Percentiles rank a stretch among this genome's conserved stretches.
phyloP scores from a whole-genome alignment of 2,888 invertebrate species.

The Rhamphomyia laevipes region DNA sequence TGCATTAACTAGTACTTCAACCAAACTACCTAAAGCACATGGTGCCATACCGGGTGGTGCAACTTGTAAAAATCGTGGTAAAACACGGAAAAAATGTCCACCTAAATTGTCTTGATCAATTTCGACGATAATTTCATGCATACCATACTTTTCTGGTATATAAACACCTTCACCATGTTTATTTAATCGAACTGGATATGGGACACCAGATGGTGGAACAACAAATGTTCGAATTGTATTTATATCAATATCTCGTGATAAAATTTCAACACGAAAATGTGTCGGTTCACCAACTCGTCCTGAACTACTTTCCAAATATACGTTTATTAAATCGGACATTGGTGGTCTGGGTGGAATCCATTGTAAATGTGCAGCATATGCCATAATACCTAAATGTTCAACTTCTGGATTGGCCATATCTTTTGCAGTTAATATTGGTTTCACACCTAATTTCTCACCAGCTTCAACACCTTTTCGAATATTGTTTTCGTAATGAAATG shows the following conservation, averaged over 20 bases:
- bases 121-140: conserved; percentile 70
- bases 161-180: conserved; percentile 70
- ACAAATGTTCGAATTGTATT: conserved; percentile 65
- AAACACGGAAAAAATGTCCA: conserved; percentile 70
- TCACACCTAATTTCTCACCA: conserved; percentile 61
- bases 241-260: conserved; percentile 55
- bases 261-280: conserved; percentile 62
- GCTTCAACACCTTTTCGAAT: conserved; percentile 65
- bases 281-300: conserved; percentile 81
- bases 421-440: conserved; percentile 80
- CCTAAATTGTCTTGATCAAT: conserved; percentile 47
- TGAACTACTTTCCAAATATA: conserved; percentile 71
- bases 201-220: conserved; percentile 63
- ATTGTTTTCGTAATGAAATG: conserved; percentile 70
- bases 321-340: conserved; percentile 67
- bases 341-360: conserved; percentile 79
- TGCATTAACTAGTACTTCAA: conserved; percentile 85
- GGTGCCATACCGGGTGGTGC: conserved; percentile 90
- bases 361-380: conserved; percentile 85
- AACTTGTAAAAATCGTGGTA: conserved; percentile 77
- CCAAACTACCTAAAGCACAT: conserved; percentile 87
- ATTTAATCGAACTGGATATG: conserved; percentile 50
- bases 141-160: conserved; percentile 80
- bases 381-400: conserved; percentile 96
- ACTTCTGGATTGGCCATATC: conserved; percentile 93